A percentile compares a stretch with the other conserved stretches of the same genome.
Evolutionary conservation across 2,113 vertebrate genomes (phyloP).

Genomic region (Diglossa brunneiventris): DNA sequence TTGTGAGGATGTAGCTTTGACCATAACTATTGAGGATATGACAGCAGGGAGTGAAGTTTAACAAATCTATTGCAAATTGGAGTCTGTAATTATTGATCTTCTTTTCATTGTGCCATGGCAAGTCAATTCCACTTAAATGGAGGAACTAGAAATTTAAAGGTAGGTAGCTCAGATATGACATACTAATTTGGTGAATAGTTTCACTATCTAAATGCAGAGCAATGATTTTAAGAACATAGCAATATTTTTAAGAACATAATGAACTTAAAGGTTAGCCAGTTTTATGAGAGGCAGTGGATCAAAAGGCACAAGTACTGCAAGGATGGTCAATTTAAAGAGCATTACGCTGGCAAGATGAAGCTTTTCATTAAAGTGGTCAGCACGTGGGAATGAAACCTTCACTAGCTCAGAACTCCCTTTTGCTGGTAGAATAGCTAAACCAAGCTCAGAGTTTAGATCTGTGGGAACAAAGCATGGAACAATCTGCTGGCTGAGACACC

Average conservation of each 20-base stretch:
- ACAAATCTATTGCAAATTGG: slow-evolving; percentile 21
- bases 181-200: slow-evolving; percentile 19
- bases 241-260: slow-evolving; percentile 43
- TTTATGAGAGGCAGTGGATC: slow-evolving; percentile 46
- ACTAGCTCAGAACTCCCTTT: background rate
- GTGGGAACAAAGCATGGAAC: background rate
- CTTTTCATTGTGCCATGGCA: background rate
- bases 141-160: slow-evolving; percentile 2
- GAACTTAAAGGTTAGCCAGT: slow-evolving; percentile 41
- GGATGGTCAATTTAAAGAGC: slow-evolving; percentile 41
- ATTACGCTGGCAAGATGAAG: slow-evolving; percentile 9
- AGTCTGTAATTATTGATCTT: slow-evolving; percentile 36
- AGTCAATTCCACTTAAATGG: slow-evolving; percentile 36
- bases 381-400: background rate
- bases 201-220: slow-evolving; percentile 16
- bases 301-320: background rate
- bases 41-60: slow-evolving; percentile 40
- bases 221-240: slow-evolving; percentile 24
- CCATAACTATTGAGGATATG: background rate
- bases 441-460: background rate
- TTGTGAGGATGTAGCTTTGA: background rate
- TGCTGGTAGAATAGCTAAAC: background rate
- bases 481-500: background rate
- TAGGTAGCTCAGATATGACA: background rate
- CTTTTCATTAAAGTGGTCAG: slow-evolving; percentile 14